These are phyloP conservation scores for Meteorus colon DNA, from an alignment of 2,888 invertebrate species.

Conservation along the genomic window DNA sequence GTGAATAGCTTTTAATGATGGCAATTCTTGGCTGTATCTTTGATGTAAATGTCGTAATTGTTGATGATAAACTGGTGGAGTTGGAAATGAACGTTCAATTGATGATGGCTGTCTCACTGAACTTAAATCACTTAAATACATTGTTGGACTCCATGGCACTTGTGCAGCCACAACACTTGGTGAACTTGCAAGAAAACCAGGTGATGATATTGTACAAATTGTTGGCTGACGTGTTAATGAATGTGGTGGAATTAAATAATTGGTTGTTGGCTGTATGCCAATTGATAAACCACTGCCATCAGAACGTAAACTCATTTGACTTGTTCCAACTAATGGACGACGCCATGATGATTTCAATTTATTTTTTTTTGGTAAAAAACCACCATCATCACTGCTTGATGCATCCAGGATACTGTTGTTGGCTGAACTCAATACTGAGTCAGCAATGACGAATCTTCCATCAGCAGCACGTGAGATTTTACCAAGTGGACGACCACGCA, in stretches of 20 bases:
- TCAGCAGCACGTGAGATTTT: conserved; percentile 84
- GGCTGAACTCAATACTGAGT: conserved; percentile 75
- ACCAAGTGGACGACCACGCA: conserved; percentile 75
- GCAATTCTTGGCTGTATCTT: conserved; percentile 83
- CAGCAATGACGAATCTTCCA: conserved; percentile 82
- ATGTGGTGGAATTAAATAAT: conserved; percentile 43
- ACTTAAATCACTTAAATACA: conserved; percentile 90
- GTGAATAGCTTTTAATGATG: conserved; percentile 82
- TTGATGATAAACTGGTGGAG: conserved; percentile 79
- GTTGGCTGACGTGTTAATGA: conserved; percentile 56
- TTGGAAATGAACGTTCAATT: conserved; percentile 85
- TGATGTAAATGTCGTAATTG: conserved; percentile 80
- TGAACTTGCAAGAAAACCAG: conserved; percentile 73
- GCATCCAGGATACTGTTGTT: conserved; percentile 78
- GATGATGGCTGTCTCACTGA: conserved; percentile 88
- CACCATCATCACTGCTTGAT: conserved; percentile 88
- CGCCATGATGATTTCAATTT: conserved; percentile 68
- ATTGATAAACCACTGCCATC: conserved; percentile 77
- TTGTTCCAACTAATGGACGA: conserved; percentile 78
- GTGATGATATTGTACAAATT: conserved; percentile 64
- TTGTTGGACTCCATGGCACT: conserved; percentile 79
- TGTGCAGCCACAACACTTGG: conserved; percentile 73
- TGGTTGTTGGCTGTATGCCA: conserved; percentile 51
- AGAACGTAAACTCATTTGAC: conserved; percentile 81
- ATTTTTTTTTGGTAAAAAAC: conserved; percentile 80